These are phyloP conservation scores for Melanotaenia parkinsoni DNA, from an alignment of 2,797 vertebrate species.

Conservation along the genomic window DNA sequence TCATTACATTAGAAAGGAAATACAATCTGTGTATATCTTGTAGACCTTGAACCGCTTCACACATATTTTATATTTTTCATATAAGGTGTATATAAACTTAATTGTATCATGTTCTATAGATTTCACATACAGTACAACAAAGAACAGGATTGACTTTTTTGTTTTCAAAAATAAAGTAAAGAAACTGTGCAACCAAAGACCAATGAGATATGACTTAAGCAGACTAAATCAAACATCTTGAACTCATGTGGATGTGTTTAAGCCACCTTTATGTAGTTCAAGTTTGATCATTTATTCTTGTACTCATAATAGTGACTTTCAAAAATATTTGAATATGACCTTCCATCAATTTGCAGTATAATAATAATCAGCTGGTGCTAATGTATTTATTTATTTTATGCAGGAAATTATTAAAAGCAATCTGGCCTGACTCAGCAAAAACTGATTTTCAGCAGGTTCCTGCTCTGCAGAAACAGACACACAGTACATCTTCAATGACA, in stretches of 20 bases:
- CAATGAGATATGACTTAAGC: constrained; percentile 14
- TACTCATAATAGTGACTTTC: not conserved
- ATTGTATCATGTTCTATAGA: not conserved
- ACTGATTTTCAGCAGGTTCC: no score
- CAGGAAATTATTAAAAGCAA: no score
- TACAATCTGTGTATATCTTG: not conserved
- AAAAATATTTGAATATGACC: not conserved
- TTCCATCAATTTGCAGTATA: not conserved
- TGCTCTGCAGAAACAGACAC: no score
- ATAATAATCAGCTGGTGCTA: no score
- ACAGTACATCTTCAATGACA: no score
- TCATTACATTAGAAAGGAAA: constrained; percentile 47
- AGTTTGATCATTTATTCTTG: not conserved
- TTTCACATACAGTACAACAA: constrained; percentile 40
- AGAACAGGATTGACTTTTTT: not conserved
- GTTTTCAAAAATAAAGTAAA: constrained; percentile 18
- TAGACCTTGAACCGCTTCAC: not conserved
- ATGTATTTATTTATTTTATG: no score
- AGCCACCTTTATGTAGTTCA: not conserved
- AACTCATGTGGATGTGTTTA: not conserved
- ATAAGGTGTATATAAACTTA: not conserved
- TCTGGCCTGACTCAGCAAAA: no score
- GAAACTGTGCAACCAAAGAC: constrained; percentile 21
- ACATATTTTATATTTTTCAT: not conserved
- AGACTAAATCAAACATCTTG: no score